Evolutionary conservation across 2,888 invertebrate genomes (phyloP).

Genomic region (Heteropelma amictum): DNA sequence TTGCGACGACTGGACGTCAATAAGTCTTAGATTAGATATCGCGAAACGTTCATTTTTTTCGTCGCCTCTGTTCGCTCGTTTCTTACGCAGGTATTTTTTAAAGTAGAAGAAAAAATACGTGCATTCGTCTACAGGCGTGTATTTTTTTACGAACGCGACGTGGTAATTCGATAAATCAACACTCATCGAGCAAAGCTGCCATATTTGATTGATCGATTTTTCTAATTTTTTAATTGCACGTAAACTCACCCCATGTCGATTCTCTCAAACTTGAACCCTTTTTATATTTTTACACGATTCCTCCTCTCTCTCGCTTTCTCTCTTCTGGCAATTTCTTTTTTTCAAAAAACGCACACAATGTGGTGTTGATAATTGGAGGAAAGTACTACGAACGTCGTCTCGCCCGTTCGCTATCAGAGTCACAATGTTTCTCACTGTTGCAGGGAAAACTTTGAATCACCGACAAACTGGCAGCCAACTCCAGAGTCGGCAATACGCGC

Average conservation of each 20-base stretch:
- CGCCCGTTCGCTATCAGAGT: neutral
- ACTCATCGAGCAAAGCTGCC: neutral
- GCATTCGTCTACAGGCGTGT: too few species aligned
- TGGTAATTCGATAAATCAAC: too few species aligned
- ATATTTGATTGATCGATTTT: neutral
- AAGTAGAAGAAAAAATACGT: too few species aligned
- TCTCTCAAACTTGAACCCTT: neutral
- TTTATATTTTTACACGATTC: neutral
- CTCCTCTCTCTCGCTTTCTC: neutral
- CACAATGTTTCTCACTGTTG: conserved; percentile 25
- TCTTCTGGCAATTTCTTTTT: neutral
- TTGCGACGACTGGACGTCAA: conserved; percentile 35
- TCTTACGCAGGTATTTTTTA: too few species aligned
- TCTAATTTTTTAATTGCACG: neutral
- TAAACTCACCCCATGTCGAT: conserved; percentile 47
- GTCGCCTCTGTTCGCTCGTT: neutral
- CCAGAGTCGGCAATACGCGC: too few species aligned
- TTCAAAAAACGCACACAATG: neutral
- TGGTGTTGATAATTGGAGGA: neutral
- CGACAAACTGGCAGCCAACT: conserved; percentile 38
- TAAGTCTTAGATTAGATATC: conserved; percentile 52
- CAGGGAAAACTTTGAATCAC: conserved; percentile 20
- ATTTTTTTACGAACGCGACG: too few species aligned
- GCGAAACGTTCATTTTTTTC: conserved; percentile 14
- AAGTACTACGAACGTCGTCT: neutral